Conservation (phyloP, 1,140 invertebrate species). For the Ostrea denselamellosa region DNA sequence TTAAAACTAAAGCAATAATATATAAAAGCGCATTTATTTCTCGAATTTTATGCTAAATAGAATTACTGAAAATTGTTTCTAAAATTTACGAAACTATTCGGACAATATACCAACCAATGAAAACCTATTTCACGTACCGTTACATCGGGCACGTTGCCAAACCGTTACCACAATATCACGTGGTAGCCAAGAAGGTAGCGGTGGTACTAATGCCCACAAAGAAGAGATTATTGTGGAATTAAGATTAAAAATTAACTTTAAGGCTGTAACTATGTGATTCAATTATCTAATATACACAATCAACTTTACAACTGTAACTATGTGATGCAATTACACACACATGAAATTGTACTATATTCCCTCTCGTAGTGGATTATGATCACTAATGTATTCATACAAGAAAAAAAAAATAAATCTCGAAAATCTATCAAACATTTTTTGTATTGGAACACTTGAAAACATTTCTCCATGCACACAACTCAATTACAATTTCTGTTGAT, state of each 20-base stretch:
- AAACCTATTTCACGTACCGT: slow-evolving; percentile 20
- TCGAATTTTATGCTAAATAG: too few species aligned
- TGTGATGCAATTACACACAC: too few species aligned
- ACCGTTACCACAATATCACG: slow-evolving; percentile 40
- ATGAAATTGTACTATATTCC: too few species aligned
- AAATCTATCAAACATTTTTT: too few species aligned
- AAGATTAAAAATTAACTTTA: slow-evolving; percentile 24
- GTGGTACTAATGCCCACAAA: slow-evolving; percentile 2
- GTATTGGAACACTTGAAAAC: too few species aligned
- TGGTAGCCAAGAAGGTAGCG: background rate
- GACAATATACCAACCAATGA: background rate
- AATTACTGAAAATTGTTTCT: background rate
- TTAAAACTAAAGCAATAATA: background rate
- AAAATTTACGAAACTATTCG: background rate
- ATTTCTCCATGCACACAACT: too few species aligned
- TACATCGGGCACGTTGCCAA: slow-evolving; percentile 25
- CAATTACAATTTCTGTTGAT: too few species aligned
- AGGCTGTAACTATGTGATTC: slow-evolving; percentile 24
- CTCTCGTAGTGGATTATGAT: too few species aligned
- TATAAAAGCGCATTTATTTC: background rate
- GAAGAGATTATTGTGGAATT: background rate
- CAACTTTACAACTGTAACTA: background rate
- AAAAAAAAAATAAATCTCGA: too few species aligned
- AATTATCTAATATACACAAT: background rate
- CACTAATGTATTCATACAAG: too few species aligned